These are phyloP conservation scores for Recurvirostra avosetta DNA, from an alignment of 2,113 vertebrate genomes.

Conservation along the genomic window DNA sequence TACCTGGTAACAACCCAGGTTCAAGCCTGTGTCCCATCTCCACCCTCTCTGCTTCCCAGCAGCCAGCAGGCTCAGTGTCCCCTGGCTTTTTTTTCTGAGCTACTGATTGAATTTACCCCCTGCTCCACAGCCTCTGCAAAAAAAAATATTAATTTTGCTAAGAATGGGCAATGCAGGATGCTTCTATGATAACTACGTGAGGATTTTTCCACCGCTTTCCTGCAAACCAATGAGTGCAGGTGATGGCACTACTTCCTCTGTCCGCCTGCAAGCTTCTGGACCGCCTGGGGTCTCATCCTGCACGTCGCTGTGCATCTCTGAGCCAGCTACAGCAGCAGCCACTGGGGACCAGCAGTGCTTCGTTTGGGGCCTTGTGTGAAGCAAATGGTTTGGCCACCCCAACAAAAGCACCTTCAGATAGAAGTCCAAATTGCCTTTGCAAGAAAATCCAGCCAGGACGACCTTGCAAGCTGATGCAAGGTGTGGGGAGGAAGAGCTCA, in stretches of 20 bases:
- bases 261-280: neutral
- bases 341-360: fast-evolving
- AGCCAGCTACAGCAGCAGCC: neutral
- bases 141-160: neutral
- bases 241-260: neutral
- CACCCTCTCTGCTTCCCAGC: neutral
- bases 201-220: fast-evolving
- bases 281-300: neutral
- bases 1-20: neutral
- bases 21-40: neutral
- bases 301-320: fast-evolving
- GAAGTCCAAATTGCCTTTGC: neutral
- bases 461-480: neutral
- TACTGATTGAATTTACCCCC: neutral
- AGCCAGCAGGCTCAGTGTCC: neutral
- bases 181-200: fast-evolving
- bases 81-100: neutral
- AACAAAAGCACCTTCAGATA: neutral
- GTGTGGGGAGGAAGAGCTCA: neutral
- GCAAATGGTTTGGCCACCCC: neutral
- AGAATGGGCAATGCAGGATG: neutral
- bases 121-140: neutral
- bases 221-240: neutral
- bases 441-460: neutral
- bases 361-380: neutral